phyloP scores from a whole-genome alignment of 2,888 invertebrate genomes.

The Muschampia plurimacula region DNA sequence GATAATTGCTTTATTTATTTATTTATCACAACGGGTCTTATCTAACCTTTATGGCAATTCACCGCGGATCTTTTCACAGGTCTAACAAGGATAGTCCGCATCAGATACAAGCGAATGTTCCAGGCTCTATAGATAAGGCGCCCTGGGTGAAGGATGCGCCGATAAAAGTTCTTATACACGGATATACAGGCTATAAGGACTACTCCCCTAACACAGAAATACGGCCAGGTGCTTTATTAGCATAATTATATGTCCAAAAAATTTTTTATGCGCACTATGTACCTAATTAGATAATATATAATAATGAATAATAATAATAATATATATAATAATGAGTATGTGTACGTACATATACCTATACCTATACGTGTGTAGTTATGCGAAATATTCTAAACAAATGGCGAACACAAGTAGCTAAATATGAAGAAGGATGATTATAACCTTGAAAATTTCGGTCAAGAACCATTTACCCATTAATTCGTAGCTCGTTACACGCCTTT shows the following conservation, averaged over 20 bases:
- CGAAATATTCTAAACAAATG: not conserved
- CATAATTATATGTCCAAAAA: no score
- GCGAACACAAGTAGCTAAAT: not conserved
- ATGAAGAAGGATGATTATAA: slow-evolving; percentile 1
- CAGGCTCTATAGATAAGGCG: slow-evolving; percentile 66
- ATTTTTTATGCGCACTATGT: no score
- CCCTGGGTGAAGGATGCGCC: slow-evolving; percentile 77
- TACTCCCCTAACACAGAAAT: slow-evolving; percentile 86
- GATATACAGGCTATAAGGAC: slow-evolving; percentile 87
- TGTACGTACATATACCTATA: no score
- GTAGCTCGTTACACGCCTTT: slow-evolving; percentile 16
- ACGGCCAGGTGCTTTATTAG: slow-evolving; percentile 77
- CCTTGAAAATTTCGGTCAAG: slow-evolving; percentile 29
- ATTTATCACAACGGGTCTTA: not conserved
- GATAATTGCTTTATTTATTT: not conserved
- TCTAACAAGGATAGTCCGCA: slow-evolving; percentile 72
- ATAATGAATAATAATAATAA: no score
- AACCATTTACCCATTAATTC: slow-evolving; percentile 21
- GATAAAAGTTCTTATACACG: slow-evolving; percentile 87
- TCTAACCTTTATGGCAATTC: slow-evolving; percentile 1
- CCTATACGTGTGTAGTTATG: not conserved
- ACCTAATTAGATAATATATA: no score
- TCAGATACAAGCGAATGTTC: slow-evolving; percentile 62
- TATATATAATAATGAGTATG: no score
- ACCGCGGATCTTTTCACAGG: slow-evolving; percentile 53